Evolutionary conservation across 2,113 vertebrate species (phyloP).

Genomic region (Rynchops niger): DNA sequence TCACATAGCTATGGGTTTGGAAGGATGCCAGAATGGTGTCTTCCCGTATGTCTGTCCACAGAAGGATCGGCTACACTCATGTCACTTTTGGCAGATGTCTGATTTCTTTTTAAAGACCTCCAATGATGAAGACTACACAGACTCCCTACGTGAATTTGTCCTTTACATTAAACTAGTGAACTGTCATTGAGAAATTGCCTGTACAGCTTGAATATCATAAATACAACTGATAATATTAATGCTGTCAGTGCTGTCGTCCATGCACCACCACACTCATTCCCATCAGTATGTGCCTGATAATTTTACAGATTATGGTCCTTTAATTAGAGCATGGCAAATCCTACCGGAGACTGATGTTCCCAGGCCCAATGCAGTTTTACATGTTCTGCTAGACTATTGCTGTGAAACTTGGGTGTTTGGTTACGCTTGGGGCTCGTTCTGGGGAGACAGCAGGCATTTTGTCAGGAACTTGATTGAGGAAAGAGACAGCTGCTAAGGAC

Average conservation of each 20-base stretch:
- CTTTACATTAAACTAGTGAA: neutral
- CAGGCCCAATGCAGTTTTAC: neutral
- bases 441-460: neutral
- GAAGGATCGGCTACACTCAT: neutral
- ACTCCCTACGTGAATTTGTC: neutral
- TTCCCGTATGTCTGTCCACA: neutral
- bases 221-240: neutral
- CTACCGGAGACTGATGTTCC: neutral
- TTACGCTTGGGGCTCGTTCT: neutral
- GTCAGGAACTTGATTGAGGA: neutral
- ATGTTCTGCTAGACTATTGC: neutral
- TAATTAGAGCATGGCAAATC: slow-evolving; percentile 25
- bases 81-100: neutral
- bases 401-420: neutral
- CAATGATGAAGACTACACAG: neutral
- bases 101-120: neutral
- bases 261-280: neutral
- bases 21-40: neutral
- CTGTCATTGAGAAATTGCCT: neutral
- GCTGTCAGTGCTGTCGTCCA: neutral
- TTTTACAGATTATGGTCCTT: slow-evolving; percentile 28
- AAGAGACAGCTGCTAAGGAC: neutral
- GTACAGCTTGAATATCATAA: neutral
- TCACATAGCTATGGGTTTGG: neutral
- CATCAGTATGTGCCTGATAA: neutral